Conservation (phyloP, 64 coral and sea anemone species). For the Montipora foliosa region DNA sequence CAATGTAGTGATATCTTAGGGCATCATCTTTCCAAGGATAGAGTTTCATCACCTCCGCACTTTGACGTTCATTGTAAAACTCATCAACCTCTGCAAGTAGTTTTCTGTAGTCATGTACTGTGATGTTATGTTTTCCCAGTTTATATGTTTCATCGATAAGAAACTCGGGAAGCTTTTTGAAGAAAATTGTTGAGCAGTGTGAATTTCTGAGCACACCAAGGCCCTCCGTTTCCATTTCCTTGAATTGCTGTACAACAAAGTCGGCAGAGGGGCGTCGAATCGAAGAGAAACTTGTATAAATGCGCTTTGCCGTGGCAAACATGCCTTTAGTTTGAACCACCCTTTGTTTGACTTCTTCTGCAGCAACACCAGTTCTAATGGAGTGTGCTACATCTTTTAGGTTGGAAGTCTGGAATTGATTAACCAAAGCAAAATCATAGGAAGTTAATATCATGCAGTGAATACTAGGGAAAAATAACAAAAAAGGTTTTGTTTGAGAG, state of each 20-base stretch:
- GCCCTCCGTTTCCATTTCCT: background rate
- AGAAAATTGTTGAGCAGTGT: background rate
- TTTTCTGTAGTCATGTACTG: background rate
- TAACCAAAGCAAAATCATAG: background rate
- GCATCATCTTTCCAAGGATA: constrained; percentile 29
- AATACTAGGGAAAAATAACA: background rate
- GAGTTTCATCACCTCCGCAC: constrained; percentile 17
- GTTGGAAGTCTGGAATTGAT: background rate
- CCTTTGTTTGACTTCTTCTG: background rate
- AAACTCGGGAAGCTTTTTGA: background rate
- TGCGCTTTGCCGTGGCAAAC: background rate
- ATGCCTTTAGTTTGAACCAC: background rate
- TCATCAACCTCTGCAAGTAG: background rate
- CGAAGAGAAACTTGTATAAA: background rate
- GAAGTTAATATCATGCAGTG: constrained; percentile 3
- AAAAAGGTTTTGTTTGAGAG: background rate
- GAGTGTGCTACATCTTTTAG: background rate
- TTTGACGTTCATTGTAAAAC: background rate
- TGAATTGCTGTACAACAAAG: background rate
- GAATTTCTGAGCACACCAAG: background rate
- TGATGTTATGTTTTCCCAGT: background rate
- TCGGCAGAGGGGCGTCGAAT: background rate
- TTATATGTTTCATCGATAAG: background rate
- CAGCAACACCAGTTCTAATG: background rate
- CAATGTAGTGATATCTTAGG: background rate